Percentiles rank a stretch among this genome's conserved stretches.
Conservation (phyloP, 2,888 invertebrate genomes). For the Pristionchus arcanus region DNA sequence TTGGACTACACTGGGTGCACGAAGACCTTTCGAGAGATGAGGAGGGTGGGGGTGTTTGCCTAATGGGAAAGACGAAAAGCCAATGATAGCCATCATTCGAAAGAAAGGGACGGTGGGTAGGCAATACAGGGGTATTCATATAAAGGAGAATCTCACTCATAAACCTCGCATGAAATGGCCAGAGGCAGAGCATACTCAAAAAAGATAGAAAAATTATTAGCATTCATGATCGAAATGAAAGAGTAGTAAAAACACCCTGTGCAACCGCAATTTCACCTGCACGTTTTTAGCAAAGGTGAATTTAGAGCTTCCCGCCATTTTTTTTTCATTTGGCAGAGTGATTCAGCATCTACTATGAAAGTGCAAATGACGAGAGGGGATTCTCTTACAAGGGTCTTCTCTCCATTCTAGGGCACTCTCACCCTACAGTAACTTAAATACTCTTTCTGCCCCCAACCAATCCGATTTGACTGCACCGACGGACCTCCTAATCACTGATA, state of each 20-base stretch:
- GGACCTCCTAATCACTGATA: too few species aligned
- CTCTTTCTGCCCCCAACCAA: too few species aligned
- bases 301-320: background rate
- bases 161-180: background rate
- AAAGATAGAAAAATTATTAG: background rate
- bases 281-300: background rate
- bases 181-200: background rate
- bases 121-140: background rate
- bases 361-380: background rate
- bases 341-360: conserved; percentile 9
- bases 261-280: background rate
- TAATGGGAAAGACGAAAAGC: conserved; percentile 1
- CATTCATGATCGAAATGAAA: background rate
- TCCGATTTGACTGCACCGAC: too few species aligned
- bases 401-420: background rate
- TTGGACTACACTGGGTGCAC: background rate
- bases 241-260: background rate
- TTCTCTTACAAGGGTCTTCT: background rate
- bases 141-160: background rate
- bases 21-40: conserved; percentile 8
- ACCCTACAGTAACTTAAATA: background rate
- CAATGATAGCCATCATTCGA: conserved; percentile 3
- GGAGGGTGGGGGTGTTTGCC: background rate
- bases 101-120: background rate
- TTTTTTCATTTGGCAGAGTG: conserved; percentile 5